Percentiles rank a stretch among this genome's conserved stretches.
phyloP scores from a whole-genome alignment of 2,113 vertebrate genomes.

The Emydura subglobosa region DNA sequence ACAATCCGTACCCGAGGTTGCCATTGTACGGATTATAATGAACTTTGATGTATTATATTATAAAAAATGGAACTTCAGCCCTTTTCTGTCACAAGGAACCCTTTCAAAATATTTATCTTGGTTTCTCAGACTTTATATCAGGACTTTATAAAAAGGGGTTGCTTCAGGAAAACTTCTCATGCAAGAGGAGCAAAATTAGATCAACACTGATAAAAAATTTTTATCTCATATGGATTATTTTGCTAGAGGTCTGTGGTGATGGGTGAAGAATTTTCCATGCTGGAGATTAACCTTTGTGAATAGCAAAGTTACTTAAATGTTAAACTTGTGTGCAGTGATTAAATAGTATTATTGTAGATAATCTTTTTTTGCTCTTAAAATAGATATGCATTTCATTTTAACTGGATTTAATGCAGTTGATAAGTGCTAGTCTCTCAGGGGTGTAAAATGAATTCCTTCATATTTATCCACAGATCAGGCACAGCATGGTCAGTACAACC shows the following conservation, averaged over 20 bases:
- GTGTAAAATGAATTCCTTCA: background rate
- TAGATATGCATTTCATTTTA: background rate
- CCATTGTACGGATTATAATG: conserved; percentile 31
- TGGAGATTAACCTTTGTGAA: background rate
- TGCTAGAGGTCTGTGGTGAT: background rate
- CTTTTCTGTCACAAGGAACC: conserved; percentile 1
- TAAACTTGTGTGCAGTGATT: background rate
- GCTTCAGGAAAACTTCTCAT: background rate
- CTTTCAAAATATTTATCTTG: conserved; percentile 10
- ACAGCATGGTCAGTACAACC: background rate
- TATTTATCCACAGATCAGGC: background rate
- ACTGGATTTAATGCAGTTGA: background rate
- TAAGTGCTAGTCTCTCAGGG: background rate
- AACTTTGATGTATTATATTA: conserved; percentile 49
- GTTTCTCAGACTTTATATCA: background rate
- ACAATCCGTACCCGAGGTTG: conserved; percentile 14
- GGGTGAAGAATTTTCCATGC: background rate
- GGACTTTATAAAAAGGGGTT: background rate
- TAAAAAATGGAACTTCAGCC: conserved; percentile 23
- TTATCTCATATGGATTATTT: background rate
- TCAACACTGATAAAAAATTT: background rate
- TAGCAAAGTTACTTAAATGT: background rate
- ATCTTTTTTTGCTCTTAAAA: background rate
- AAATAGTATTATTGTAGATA: background rate
- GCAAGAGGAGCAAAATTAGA: background rate